Evolutionary conservation across 2,888 invertebrate genomes (phyloP).

Genomic region (Mythimna pallens): DNA sequence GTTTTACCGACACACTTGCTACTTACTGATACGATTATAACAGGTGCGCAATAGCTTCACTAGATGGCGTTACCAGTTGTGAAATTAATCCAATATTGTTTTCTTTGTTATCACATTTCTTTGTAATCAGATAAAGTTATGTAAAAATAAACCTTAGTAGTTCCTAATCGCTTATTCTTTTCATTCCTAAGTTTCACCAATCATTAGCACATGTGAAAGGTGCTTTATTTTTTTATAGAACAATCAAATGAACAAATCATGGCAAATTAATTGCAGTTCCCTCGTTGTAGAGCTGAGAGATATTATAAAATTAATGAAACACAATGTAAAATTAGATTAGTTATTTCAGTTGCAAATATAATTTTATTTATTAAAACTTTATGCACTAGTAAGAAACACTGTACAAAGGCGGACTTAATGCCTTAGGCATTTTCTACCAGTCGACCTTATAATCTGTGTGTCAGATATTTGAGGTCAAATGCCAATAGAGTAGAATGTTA

Average conservation of each 20-base stretch:
- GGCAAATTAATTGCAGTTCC: neutral
- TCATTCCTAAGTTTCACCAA: too few relatives aligned
- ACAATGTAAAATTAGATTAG: neutral
- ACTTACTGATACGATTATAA: neutral
- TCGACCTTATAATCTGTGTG: slow-evolving; percentile 31
- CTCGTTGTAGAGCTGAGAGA: neutral
- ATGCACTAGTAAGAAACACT: too few relatives aligned
- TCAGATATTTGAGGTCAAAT: slow-evolving; percentile 44
- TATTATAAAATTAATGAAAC: neutral
- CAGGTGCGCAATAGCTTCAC: slow-evolving; percentile 1
- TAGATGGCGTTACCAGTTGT: slow-evolving; percentile 34
- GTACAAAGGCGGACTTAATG: too few relatives aligned
- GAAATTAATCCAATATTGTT: neutral
- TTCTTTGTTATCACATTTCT: slow-evolving; percentile 26
- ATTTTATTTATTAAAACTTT: too few relatives aligned
- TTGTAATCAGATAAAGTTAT: slow-evolving; percentile 17
- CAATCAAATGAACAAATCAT: neutral
- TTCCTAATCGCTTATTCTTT: neutral
- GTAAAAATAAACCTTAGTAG: neutral
- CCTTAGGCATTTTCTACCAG: too few relatives aligned
- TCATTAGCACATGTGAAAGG: neutral
- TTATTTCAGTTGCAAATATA: slow-evolving; percentile 23
- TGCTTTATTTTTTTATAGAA: neutral
- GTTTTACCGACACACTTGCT: neutral
- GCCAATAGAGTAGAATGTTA: slow-evolving; percentile 27